These are phyloP conservation scores for Pogonophryne albipinna DNA, from an alignment of 2,797 vertebrate species.

Conservation along the genomic window DNA sequence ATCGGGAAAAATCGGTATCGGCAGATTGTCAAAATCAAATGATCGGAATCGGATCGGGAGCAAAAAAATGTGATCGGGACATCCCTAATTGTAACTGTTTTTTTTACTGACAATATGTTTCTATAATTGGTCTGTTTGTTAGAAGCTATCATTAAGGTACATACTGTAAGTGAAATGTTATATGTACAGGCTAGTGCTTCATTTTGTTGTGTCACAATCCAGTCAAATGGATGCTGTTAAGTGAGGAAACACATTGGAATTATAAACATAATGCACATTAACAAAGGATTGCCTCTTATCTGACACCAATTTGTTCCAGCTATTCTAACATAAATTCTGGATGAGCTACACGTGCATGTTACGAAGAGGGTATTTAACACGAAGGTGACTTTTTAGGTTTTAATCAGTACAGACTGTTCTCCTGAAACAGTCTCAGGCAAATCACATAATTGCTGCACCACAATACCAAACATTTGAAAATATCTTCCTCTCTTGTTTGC, in stretches of 20 bases:
- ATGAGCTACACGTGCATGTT: slow-evolving; percentile 11
- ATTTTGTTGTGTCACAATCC: neutral
- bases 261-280: neutral
- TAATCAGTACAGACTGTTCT: slow-evolving; percentile 7
- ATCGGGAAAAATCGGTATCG: too few species aligned
- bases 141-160: neutral
- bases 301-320: slow-evolving; percentile 5
- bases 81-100: neutral
- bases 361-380: slow-evolving; percentile 15
- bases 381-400: slow-evolving; percentile 8
- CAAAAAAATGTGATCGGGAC: too few species aligned
- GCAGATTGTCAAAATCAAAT: too few species aligned
- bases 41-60: too few species aligned
- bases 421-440: neutral
- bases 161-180: neutral
- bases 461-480: neutral
- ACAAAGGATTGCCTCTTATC: slow-evolving; percentile 2
- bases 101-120: neutral
- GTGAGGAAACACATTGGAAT: neutral
- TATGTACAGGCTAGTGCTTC: neutral
- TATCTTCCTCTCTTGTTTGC: slow-evolving; percentile 19
- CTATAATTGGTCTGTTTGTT: neutral
- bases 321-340: slow-evolving; percentile 3
- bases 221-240: neutral
- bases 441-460: slow-evolving; percentile 1